Evolutionary conservation across 2,113 vertebrate genomes (phyloP).

Genomic region (Hipposideros armiger): DNA sequence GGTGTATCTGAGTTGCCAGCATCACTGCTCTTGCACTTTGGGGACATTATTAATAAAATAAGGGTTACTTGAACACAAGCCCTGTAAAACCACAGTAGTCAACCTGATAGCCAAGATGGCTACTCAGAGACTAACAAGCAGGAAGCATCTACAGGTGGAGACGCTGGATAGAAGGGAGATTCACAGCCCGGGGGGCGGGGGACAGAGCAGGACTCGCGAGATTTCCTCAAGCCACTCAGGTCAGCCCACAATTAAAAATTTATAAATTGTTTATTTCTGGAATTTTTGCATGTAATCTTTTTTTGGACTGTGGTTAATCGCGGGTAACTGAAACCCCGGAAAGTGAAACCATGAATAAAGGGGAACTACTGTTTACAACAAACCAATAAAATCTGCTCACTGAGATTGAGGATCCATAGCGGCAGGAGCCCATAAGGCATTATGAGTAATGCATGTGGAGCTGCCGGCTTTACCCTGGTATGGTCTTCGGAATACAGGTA

Average conservation of each 20-base stretch:
- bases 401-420: neutral
- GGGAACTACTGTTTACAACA: neutral
- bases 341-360: neutral
- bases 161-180: neutral
- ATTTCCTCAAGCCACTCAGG: neutral
- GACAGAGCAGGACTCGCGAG: neutral
- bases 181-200: neutral
- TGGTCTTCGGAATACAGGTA: neutral
- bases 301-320: neutral
- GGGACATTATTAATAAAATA: neutral
- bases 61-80: neutral
- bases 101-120: neutral
- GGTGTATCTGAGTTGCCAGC: neutral
- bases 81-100: no score
- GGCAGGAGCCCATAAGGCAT: neutral
- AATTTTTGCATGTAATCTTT: neutral
- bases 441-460: neutral
- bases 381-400: neutral
- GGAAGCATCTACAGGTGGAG: neutral
- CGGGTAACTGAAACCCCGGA: neutral
- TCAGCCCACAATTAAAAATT: neutral
- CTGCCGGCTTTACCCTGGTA: neutral
- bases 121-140: neutral
- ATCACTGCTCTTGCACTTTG: neutral
- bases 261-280: neutral